Conservation (phyloP, 1,140 invertebrate species). For the Sycophaga agraensis region DNA sequence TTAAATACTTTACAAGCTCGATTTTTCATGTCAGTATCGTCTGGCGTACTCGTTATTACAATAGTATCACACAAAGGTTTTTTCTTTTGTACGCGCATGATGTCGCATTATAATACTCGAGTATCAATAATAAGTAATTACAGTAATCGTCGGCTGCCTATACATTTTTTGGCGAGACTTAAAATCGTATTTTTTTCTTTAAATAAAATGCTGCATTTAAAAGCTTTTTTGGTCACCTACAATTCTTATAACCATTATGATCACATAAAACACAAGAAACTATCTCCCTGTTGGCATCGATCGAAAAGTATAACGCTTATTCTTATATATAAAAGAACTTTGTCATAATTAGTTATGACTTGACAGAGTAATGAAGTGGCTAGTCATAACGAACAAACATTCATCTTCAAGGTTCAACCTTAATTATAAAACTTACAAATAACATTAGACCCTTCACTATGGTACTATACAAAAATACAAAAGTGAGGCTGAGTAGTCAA, state of each 20-base stretch:
- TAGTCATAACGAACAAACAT: constrained; percentile 21
- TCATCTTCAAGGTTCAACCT: constrained; percentile 22
- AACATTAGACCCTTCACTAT: constrained; percentile 23
- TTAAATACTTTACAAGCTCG: constrained; percentile 43
- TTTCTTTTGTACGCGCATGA: constrained; percentile 9
- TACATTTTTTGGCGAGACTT: constrained; percentile 22
- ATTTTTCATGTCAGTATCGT: constrained; percentile 30
- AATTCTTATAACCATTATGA: constrained; percentile 26
- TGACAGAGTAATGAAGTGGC: constrained; percentile 12
- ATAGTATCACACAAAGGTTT: constrained; percentile 28
- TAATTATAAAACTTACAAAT: constrained; percentile 25
- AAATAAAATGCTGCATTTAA: constrained; percentile 26
- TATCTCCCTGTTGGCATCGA: constrained; percentile 22
- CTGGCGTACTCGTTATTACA: constrained; percentile 22
- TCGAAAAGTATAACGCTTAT: constrained; percentile 21
- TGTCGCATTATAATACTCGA: constrained; percentile 18
- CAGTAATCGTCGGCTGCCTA: constrained; percentile 3
- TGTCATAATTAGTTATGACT: constrained; percentile 21
- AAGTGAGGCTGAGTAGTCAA: constrained; percentile 9
- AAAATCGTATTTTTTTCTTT: constrained; percentile 22
- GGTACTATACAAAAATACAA: constrained; percentile 9
- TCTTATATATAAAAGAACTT: constrained; percentile 23
- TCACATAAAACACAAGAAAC: constrained; percentile 27
- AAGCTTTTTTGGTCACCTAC: constrained; percentile 29
- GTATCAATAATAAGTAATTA: constrained; percentile 23